Evolutionary conservation across 2,888 invertebrate species (phyloP), one percentile per base, ranked within the genome.

Genomic region (Blastobasis adustella): DNA sequence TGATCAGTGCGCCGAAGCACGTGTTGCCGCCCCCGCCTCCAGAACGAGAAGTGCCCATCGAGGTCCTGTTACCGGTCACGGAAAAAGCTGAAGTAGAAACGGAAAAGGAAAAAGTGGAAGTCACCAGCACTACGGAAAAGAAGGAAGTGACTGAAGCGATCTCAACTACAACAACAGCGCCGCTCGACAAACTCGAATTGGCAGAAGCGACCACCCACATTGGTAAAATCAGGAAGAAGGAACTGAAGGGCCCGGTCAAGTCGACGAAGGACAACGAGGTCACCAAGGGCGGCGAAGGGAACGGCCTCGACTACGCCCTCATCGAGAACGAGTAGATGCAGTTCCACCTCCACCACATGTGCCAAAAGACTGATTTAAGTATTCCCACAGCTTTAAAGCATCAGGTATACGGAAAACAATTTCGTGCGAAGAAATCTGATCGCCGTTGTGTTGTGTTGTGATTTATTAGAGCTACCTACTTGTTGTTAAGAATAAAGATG

Each of bases 191-290:
- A 52, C 51, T 79, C 8, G 82, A 82, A 8, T 43, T 71, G 9
- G 66, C 72, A 6, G 85, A 83, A 58, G 79, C 81, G 1, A 83
- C 85, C 4, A 82, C 83, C 0, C 81, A 85, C 54, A 71, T 78
- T 1, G 86, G 88, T 0, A 88, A 87, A 61, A 87, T 83, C n/a
- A 72, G 86, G 49, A 88, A 88, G 69, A 88, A 88, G 65, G 88
- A 87, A 36, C 60, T 88, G 23, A 88, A 87, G 51, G 72, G 70
- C 1, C 73, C 75, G 3, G 72, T 73, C 3, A 85, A 86, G 59
- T 72, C 73, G 4, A 58, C 75, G 3, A 83, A 83, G 52, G 84
- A 85, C 54, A 88, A 88, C 54, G 86, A 87, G 69, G 87, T 87
- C 10, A 71, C 79, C 0, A 86, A 87, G 58, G 78, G 77, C 3